Conservation (phyloP, 2,888 invertebrate species). For the Mesorhabditis spiculigera region DNA sequence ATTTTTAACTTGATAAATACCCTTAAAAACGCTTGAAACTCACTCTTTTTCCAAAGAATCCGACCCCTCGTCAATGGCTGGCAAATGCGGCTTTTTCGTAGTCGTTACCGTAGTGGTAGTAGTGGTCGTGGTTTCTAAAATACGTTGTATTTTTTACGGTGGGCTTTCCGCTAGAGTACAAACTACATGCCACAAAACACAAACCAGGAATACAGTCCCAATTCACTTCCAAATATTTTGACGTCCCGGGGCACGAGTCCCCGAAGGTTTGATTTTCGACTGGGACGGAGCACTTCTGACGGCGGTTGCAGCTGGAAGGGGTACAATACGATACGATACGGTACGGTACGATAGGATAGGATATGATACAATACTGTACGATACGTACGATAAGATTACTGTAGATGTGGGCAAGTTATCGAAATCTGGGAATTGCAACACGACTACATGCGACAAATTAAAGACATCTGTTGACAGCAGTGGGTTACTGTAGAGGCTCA, state of each 20-base stretch:
- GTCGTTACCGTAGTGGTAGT: conserved; percentile 25
- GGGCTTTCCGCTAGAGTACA: not conserved
- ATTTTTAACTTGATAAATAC: not conserved
- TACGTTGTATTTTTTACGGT: not conserved
- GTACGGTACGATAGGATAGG: no score
- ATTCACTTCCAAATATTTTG: conserved; percentile 88
- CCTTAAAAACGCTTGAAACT: not conserved
- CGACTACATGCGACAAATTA: no score
- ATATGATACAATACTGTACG: not conserved
- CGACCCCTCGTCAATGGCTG: conserved; percentile 10
- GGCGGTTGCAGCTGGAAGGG: conserved; percentile 69
- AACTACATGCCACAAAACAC: conserved; percentile 13
- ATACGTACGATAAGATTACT: no score
- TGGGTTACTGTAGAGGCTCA: no score
- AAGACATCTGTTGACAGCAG: no score
- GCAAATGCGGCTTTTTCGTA: conserved; percentile 11
- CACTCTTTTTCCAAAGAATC: not conserved
- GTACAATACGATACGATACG: not conserved
- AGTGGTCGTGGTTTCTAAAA: conserved; percentile 29
- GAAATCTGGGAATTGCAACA: no score
- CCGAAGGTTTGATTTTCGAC: conserved; percentile 79
- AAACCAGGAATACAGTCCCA: conserved; percentile 70
- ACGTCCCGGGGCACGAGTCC: conserved; percentile 84
- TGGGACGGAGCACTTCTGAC: conserved; percentile 83
- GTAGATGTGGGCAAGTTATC: no score